phyloP scores from a whole-genome alignment of 2,888 invertebrate genomes.

The Tetheella fluctuosa region DNA sequence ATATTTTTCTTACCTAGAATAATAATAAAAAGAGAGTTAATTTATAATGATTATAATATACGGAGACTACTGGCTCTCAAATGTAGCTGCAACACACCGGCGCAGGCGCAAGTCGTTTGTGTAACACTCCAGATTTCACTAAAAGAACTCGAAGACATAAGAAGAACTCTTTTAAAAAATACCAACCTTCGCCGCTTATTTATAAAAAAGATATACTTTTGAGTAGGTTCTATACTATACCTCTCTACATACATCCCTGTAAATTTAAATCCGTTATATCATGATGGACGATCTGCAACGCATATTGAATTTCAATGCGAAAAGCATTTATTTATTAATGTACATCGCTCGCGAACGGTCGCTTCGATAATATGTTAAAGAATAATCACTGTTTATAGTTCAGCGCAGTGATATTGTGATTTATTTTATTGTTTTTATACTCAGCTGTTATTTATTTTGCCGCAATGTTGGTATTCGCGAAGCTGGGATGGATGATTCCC shows the following conservation, averaged over 20 bases:
- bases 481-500: not conserved
- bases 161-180: too few relatives aligned
- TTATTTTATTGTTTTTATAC: not conserved
- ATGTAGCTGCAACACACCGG: too few relatives aligned
- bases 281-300: not conserved
- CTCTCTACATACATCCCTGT: conserved; percentile 1
- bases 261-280: not conserved
- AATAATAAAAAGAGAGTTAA: too few relatives aligned
- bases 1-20: too few relatives aligned
- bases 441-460: not conserved
- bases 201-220: too few relatives aligned
- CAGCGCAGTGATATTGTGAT: not conserved
- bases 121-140: too few relatives aligned
- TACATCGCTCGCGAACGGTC: not conserved
- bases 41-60: too few relatives aligned
- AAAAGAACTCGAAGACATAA: too few relatives aligned
- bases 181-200: too few relatives aligned
- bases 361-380: not conserved
- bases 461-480: not conserved
- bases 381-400: conserved; percentile 6
- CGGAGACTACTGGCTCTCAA: too few relatives aligned
- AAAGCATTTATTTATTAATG: conserved; percentile 11
- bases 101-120: too few relatives aligned
- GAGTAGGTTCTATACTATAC: too few relatives aligned
- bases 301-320: not conserved